Base-by-base conservation (phyloP, 2,797 vertebrate genomes). In the Scyliorhinus canicula region DNA sequence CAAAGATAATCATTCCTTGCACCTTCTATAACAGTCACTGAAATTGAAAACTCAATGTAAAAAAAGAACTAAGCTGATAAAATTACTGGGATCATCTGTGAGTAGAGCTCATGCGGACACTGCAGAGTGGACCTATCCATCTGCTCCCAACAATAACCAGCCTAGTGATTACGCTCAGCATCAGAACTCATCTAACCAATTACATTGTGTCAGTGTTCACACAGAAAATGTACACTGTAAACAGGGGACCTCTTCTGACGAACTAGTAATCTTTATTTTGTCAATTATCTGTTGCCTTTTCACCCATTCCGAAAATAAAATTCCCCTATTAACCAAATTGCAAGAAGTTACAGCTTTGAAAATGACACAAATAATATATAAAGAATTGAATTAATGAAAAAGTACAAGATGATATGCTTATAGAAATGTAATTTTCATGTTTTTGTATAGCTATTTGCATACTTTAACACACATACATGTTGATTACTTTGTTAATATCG, bases 111-210 rank as follows among this genome's bases (percentile, higher is more conserved):
- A 96, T 96, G 96, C 96, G 96, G 97, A 97, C 96, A 96, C 97
- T 98, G 96, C n/a, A 97, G 97, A 97, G 96, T 96, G 97, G 97
- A 97, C 96, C 97, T 97, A 96, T 98, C 98, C 97, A 98, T 98
- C 98, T 98, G 98, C 97, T 98, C 98, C 97, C 97, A 95, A 96
- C 97, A 98, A 98, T 98, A 98, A 99, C 98, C 98, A 96, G 97
- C 97, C 97, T 97, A 97, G 98, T 98, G 97, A 98, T 98, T 98
- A 97, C 97, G 96, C 97, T 97, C 98, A 98, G 98, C 98, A 98
- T 98, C 97, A 96, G 95, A 93, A 96, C 95, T 96, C 96, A 96
- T 96, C 97, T 97, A 98, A 97, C 98, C 97, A 97, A 98, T 98
- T 97, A 97, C 96, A 97, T 94, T 96, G 96, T 96, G 97, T 96